Base-by-base conservation (phyloP, 2,888 invertebrate species). In the Tenodera sinensis region DNA sequence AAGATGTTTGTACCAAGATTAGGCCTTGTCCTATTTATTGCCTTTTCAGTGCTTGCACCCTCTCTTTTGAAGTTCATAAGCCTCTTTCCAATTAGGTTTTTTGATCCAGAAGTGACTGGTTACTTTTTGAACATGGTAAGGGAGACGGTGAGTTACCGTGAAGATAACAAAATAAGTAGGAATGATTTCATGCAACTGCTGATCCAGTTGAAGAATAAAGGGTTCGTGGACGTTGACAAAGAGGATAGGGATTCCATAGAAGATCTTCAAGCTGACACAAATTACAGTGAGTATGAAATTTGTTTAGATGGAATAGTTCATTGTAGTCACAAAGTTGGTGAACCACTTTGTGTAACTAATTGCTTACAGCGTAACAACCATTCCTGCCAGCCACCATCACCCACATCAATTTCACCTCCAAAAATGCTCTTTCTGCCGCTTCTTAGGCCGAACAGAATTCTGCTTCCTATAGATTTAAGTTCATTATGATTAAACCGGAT, bases 51-150 rank as follows among this genome's bases (percentile, higher is more conserved):
- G 3, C 54, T 71, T 71, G 54, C 20, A 4, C 87, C 34, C 20
- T 12, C 28, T 15, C 7, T 34, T 8, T 25, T 71, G 12, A 82
- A 25, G 6, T 34, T 28, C n/a, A 9, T n/a, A n/a, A 81, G 34
- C 15, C 92, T 28, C 6, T 82, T 81, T 27, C n/a, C 81, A 54
- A 34, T 87, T 12, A 28, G 87, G 9, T 81, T 34, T 82, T 81
- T 71, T 30, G 71, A 34, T 28, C 34, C 81, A 34, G 82, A 34
- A 14, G 87, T 87, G 15, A 81, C 87, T 82, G 34, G 28, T 42
- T 89, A 84, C 47, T 95, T 95, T 88, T 92, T 93, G 84, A 92
- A 92, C 0, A 93, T 94, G 0, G 94, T 95, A 0, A 93, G 92
- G 7, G 91, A 92, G 3, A 92, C 92, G 3, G 91, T 92, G 82